Conservation (phyloP, 1,140 invertebrate species). For the Dendroctonus valens region DNA sequence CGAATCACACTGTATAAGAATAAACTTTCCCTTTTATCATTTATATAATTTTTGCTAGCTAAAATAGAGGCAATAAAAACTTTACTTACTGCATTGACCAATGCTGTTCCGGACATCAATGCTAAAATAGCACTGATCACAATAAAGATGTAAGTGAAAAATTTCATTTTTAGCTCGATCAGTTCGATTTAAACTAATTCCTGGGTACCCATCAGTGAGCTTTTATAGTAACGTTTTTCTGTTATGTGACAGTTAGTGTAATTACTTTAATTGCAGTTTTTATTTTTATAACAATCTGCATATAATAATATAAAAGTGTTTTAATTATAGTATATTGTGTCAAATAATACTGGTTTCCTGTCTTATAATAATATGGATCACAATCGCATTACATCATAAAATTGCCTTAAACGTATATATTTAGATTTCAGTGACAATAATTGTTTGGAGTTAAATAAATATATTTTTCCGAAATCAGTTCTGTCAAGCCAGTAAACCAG, state of each 20-base stretch:
- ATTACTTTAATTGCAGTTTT: neutral
- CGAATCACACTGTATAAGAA: too few relatives aligned
- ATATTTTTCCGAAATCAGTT: too few relatives aligned
- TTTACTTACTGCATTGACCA: slow-evolving; percentile 7
- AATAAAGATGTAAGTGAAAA: slow-evolving; percentile 4
- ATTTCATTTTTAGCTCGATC: slow-evolving; percentile 3
- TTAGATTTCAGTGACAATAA: too few relatives aligned
- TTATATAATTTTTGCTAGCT: too few relatives aligned
- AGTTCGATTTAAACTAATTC: neutral
- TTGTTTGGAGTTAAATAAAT: too few relatives aligned
- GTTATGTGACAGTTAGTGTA: neutral
- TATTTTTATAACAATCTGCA: neutral
- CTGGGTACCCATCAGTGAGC: neutral
- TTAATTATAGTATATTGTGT: neutral
- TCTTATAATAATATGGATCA: too few relatives aligned
- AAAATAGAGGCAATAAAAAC: neutral
- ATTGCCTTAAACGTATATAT: too few relatives aligned
- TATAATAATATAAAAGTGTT: neutral
- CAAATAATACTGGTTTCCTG: neutral
- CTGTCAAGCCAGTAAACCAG: too few relatives aligned
- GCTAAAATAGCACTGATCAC: slow-evolving; percentile 11
- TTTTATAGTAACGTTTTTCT: neutral
- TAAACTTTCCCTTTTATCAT: too few relatives aligned
- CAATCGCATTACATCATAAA: too few relatives aligned
- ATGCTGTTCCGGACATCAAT: neutral